Evolutionary conservation across 2,888 invertebrate species (phyloP).

Genomic region (Amphipoea oculea): DNA sequence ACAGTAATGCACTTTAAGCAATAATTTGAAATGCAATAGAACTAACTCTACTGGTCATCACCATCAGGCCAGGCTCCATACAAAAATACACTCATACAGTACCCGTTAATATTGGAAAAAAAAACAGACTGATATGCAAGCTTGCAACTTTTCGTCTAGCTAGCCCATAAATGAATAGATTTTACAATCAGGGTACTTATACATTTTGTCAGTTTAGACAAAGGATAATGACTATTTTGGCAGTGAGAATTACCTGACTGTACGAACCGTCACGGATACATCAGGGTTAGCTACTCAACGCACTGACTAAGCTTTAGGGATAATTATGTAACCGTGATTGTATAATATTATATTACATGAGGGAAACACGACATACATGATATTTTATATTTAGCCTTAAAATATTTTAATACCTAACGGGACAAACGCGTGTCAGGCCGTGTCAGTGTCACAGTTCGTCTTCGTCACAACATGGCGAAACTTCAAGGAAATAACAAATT

Average conservation of each 20-base stretch:
- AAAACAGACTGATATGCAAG: not conserved
- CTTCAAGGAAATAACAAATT: slow-evolving; percentile 19
- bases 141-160: not conserved
- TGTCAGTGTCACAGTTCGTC: slow-evolving; percentile 9
- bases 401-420: not conserved
- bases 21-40: too few species aligned
- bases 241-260: not conserved
- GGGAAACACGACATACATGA: not conserved
- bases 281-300: not conserved
- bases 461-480: slow-evolving; percentile 15
- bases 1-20: too few species aligned
- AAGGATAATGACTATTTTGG: not conserved
- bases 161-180: not conserved
- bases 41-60: too few species aligned
- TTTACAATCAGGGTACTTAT: not conserved
- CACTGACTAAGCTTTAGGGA: not conserved
- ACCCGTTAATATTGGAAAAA: not conserved
- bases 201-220: not conserved
- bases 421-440: not conserved
- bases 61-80: too few species aligned
- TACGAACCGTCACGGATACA: not conserved
- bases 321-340: not conserved
- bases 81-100: too few species aligned
- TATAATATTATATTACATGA: not conserved
- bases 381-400: not conserved